Evolutionary conservation across 2,113 vertebrate genomes (phyloP).

Genomic region (Microcebus griseorufus): DNA sequence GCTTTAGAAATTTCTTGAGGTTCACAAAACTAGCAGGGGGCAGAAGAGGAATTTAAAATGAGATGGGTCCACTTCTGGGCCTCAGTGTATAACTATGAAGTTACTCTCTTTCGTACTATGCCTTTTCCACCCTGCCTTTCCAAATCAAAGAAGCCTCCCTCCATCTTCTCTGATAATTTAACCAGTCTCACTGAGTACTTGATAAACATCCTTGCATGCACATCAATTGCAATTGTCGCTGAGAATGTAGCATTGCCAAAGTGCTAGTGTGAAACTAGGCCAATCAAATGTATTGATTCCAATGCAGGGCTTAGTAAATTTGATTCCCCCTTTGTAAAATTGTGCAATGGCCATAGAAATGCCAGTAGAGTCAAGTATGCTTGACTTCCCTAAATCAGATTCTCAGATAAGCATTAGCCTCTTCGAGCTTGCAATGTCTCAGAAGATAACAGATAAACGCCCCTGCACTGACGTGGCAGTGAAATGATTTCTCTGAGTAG

Average conservation of each 20-base stretch:
- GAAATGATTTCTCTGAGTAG: slow-evolving; percentile 21
- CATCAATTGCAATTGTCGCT: not conserved
- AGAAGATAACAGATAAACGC: not conserved
- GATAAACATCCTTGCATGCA: not conserved
- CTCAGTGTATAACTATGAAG: not conserved
- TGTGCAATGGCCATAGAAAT: not conserved
- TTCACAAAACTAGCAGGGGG: not conserved
- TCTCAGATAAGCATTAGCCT: not conserved
- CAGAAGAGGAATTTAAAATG: not conserved
- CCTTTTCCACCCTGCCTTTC: not conserved
- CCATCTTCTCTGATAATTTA: not conserved
- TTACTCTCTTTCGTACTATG: not conserved
- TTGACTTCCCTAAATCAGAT: not conserved
- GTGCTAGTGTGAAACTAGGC: not conserved
- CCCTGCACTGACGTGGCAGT: not conserved
- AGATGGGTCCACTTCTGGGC: not conserved
- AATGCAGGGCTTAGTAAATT: not conserved
- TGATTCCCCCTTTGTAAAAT: not conserved
- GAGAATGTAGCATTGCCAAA: not conserved
- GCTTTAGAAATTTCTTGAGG: not conserved
- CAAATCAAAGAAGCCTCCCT: not conserved
- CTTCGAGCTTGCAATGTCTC: not conserved
- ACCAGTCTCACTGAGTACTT: not conserved
- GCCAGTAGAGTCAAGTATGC: not conserved
- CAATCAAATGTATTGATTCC: not conserved